Base-by-base conservation (phyloP, 2,113 vertebrate genomes). In the Otus sunia region DNA sequence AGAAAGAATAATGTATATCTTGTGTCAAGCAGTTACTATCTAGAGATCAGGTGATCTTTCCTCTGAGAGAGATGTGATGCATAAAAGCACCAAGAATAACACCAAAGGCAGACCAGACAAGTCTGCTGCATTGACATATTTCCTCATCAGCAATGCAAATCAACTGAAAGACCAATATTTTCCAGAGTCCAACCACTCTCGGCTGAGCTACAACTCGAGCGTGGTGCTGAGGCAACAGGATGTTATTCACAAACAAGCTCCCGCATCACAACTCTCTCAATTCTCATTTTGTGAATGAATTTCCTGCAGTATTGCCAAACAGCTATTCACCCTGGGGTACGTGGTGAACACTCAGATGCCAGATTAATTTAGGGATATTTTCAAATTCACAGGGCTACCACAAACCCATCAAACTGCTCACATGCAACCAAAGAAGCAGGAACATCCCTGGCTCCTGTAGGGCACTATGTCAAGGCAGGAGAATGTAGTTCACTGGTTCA, bases 81-180 rank as follows among this genome's bases (percentile, higher is more conserved):
- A 69, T 88, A 84, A 86, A 95, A 93, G 90, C 92, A 92, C 81
- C 60, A 50, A 78, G 95, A 97, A 39, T 78, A 95, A 90, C 86
- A 95, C 73, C 80, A 94, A 81, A 88, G 73, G 53, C 73, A 94
- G 97, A 97, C 94, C 91, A 45, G 41, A 78, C 71, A 88, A 96
- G 85, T 88, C 94, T 86, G 86, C 67, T 75, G 78, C 18, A 22
- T 41, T 81, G 95, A 85, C 75, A 32, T 63, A 39, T 55, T 96
- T 96, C 63, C 92, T 92, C 77, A 91, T 86, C 52, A 92, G 91
- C 95, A 96, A 96, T 47, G 66, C 26, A 97, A 90, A 92, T 82
- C 90, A 50, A 63, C 91, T 23, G 80, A 88, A 87, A 96, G 39
- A 93, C 80, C 69, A 83, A 4, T 82, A 59, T 85, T 94, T 87